Conservation (phyloP, 2,113 vertebrate genomes). For the Propithecus coquereli region DNA sequence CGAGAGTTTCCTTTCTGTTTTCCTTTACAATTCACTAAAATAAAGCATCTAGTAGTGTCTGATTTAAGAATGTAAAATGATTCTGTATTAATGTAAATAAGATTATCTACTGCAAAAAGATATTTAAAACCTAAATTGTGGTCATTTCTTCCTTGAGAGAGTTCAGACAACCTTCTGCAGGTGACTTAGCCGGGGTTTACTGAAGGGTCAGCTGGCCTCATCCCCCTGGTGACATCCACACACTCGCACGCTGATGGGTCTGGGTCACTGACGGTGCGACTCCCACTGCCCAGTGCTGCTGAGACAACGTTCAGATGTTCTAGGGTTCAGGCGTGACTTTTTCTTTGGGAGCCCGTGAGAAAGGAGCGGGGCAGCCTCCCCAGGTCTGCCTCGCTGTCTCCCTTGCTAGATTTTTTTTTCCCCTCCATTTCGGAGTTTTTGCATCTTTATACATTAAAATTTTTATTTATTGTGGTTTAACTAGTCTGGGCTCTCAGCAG, state of each 20-base stretch:
- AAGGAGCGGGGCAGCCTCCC: not conserved
- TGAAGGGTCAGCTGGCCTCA: not conserved
- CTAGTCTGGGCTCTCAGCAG: not conserved
- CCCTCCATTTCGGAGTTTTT: not conserved
- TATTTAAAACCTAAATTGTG: slow-evolving; percentile 72
- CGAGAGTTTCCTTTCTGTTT: slow-evolving; percentile 52
- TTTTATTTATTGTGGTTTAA: not conserved
- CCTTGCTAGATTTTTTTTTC: not conserved
- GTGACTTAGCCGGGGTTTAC: not conserved
- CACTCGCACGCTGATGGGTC: not conserved
- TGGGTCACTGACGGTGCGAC: not conserved
- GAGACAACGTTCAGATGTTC: not conserved
- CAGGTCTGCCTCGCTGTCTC: not conserved
- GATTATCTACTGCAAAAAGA: slow-evolving; percentile 79
- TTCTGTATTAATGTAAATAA: slow-evolving; percentile 83
- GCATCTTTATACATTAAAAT: not conserved
- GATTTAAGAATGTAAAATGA: slow-evolving; percentile 78
- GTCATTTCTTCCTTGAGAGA: slow-evolving; percentile 59
- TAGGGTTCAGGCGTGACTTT: not conserved
- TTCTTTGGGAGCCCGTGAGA: not conserved
- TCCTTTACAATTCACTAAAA: slow-evolving; percentile 74
- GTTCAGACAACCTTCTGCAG: not conserved
- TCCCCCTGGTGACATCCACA: not conserved
- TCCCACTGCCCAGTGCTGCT: not conserved
- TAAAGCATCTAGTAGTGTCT: slow-evolving; percentile 74